phyloP scores from a whole-genome alignment of 2,113 vertebrate species.

The Perca schrenkii region DNA sequence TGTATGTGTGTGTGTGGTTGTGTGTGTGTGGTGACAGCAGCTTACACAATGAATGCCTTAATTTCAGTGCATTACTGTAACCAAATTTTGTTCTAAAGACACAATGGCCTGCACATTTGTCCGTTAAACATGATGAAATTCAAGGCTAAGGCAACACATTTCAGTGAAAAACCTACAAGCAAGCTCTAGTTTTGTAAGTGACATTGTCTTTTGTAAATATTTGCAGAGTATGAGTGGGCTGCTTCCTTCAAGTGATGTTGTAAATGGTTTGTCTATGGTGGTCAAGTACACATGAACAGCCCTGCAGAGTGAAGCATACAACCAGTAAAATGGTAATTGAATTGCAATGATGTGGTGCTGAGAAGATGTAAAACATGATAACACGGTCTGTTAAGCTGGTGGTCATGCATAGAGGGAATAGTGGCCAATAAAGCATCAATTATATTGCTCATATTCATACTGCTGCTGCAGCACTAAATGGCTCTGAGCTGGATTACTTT shows the following conservation, averaged over 20 bases:
- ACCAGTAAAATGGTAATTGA: conserved; percentile 18
- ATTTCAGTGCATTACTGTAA: too few relatives aligned
- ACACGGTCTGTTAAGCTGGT: conserved; percentile 12
- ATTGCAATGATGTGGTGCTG: conserved; percentile 11
- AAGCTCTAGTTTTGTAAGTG: not conserved
- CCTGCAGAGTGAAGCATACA: not conserved
- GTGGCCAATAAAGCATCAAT: conserved; percentile 11
- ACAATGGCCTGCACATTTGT: not conserved
- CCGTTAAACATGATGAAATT: not conserved
- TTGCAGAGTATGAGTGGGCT: not conserved
- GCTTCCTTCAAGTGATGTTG: not conserved
- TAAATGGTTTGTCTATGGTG: not conserved
- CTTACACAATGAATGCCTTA: too few relatives aligned
- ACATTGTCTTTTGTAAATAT: conserved; percentile 2
- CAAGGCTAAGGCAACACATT: not conserved
- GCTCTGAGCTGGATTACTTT: not conserved
- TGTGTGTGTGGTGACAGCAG: too few relatives aligned
- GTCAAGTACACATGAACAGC: not conserved
- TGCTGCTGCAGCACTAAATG: not conserved
- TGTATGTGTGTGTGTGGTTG: too few relatives aligned
- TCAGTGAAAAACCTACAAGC: not conserved
- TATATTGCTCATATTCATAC: not conserved
- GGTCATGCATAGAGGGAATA: not conserved
- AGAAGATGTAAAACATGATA: conserved; percentile 27
- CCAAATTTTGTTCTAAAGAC: not conserved